Percentiles rank a stretch among this genome's conserved stretches.
Conservation (phyloP, 2,113 vertebrate genomes). For the Bambusicola thoracicus region DNA sequence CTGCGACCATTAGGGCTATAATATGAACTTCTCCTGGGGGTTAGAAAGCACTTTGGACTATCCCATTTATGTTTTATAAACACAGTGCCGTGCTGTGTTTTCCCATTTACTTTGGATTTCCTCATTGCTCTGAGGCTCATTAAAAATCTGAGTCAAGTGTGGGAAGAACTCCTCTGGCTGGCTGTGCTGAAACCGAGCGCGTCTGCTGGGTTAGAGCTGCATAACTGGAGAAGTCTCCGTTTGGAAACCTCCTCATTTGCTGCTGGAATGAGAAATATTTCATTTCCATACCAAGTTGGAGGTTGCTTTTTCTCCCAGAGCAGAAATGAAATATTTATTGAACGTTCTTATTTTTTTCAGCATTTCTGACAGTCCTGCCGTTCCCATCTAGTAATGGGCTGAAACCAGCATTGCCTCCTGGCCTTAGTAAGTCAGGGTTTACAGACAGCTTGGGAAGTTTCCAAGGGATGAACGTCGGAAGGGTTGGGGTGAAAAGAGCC, state of each 20-base stretch:
- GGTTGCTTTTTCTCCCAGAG: not conserved
- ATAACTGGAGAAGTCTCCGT: not conserved
- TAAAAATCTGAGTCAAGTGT: not conserved
- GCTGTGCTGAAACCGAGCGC: not conserved
- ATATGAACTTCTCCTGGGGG: conserved; percentile 12
- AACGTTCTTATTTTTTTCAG: not conserved
- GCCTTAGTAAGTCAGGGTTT: not conserved
- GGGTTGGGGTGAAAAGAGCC: not conserved
- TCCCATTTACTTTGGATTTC: conserved; percentile 16
- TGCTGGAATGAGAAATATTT: not conserved
- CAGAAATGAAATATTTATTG: not conserved
- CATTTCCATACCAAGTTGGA: not conserved
- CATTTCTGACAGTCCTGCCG: not conserved
- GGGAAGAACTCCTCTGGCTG: not conserved
- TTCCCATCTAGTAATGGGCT: not conserved
- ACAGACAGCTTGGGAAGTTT: not conserved
- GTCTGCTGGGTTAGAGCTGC: not conserved
- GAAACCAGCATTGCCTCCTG: not conserved
- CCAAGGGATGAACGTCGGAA: not conserved
- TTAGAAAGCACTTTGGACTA: conserved; percentile 38
- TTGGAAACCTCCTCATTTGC: not conserved
- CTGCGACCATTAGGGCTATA: not conserved
- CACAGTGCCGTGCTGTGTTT: not conserved
- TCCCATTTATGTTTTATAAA: conserved; percentile 9
- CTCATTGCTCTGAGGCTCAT: conserved; percentile 3